Conservation (phyloP, 2,888 invertebrate genomes). For the Spodoptera picta region DNA sequence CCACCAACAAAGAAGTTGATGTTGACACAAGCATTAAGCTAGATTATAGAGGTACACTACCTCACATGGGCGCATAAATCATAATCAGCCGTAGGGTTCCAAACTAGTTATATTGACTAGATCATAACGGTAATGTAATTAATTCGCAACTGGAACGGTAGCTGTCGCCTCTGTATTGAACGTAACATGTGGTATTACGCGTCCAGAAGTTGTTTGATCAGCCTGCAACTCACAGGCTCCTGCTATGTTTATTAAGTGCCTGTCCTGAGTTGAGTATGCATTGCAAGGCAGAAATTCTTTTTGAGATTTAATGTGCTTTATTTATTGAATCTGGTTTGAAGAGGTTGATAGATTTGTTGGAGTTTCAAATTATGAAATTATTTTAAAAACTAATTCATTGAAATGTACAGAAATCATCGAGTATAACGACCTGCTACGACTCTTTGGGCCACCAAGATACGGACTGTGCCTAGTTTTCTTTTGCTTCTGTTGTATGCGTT, state of each 20-base stretch:
- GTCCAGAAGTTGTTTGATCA: constrained; percentile 46
- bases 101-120: constrained; percentile 65
- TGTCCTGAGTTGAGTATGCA: constrained; percentile 30
- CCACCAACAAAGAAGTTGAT: constrained; percentile 2
- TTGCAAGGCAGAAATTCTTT: constrained; percentile 12
- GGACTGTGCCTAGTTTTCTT: too few species aligned
- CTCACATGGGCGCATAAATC: constrained; percentile 37
- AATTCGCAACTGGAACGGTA: constrained; percentile 69
- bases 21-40: constrained; percentile 30
- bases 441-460: too few species aligned
- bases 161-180: constrained; percentile 64
- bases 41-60: constrained; percentile 29
- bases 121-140: constrained; percentile 68
- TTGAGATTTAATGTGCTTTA: constrained; percentile 8
- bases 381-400: too few species aligned
- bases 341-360: background rate
- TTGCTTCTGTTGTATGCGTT: too few species aligned
- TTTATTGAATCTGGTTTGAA: constrained; percentile 5
- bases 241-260: constrained; percentile 53
- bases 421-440: too few species aligned
- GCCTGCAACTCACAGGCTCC: constrained; percentile 41
- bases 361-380: too few species aligned
- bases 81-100: constrained; percentile 43
- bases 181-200: constrained; percentile 49
- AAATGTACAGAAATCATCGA: too few species aligned